A percentile compares a stretch with the other conserved stretches of the same genome.
phyloP scores from a whole-genome alignment of 2,113 vertebrate genomes.

The Aleadryas rufinucha region DNA sequence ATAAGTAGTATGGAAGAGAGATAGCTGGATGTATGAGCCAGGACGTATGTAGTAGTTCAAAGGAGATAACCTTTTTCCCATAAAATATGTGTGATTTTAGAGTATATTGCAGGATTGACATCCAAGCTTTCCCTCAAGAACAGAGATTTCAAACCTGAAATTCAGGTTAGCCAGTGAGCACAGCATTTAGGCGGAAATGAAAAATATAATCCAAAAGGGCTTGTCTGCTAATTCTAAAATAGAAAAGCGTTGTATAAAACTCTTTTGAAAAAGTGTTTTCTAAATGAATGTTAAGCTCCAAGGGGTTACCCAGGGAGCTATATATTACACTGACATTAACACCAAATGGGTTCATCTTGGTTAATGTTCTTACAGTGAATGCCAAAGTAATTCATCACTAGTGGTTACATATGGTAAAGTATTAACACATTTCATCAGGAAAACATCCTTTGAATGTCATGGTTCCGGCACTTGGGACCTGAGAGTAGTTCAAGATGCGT shows the following conservation, averaged over 20 bases:
- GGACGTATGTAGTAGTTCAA: neutral
- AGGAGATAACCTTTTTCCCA: neutral
- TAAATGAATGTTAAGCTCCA: slow-evolving; percentile 41
- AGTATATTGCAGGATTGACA: neutral
- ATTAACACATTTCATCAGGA: slow-evolving; percentile 50
- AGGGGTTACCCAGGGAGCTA: slow-evolving; percentile 42
- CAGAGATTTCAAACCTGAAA: neutral
- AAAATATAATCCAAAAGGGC: neutral
- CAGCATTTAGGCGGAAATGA: neutral
- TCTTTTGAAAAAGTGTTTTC: slow-evolving; percentile 12
- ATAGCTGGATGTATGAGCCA: neutral
- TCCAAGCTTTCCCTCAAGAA: neutral
- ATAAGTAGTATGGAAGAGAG: neutral
- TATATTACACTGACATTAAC: slow-evolving; percentile 59
- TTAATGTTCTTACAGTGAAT: slow-evolving; percentile 65
- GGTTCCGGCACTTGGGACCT: neutral
- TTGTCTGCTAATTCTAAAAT: slow-evolving; percentile 7
- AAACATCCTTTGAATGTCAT: slow-evolving; percentile 61
- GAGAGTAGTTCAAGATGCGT: neutral
- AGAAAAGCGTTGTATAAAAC: neutral
- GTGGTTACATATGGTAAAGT: slow-evolving; percentile 40
- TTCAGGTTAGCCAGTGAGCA: neutral
- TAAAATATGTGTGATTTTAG: neutral
- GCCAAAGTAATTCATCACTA: slow-evolving; percentile 58
- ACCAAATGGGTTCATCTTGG: slow-evolving; percentile 62